phyloP scores from a whole-genome alignment of 2,113 vertebrate genomes.

The Leuciscus idus region DNA sequence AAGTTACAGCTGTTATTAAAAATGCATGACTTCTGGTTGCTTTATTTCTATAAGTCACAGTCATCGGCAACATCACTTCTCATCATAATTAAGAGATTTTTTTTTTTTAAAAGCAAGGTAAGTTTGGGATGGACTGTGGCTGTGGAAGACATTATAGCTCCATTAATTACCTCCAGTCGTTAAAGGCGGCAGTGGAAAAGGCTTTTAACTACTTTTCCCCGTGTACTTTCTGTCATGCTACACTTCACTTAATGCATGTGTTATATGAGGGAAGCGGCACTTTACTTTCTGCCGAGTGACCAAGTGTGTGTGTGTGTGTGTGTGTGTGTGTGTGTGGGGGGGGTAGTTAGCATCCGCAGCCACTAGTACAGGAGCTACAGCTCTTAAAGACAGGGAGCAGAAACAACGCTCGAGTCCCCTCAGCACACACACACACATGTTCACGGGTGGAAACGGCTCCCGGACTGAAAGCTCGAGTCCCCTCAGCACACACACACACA shows the following conservation, averaged over 20 bases:
- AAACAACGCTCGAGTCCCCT: slow-evolving; percentile 23
- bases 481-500: too few relatives aligned
- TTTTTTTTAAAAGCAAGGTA: background rate
- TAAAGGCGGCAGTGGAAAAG: background rate
- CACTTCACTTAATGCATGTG: background rate
- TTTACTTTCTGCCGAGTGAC: background rate
- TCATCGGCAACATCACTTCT: background rate
- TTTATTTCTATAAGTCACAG: background rate
- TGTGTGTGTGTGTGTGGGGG: too few relatives aligned
- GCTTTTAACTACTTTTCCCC: background rate
- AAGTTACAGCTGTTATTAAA: background rate
- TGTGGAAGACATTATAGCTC: background rate
- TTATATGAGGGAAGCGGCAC: background rate
- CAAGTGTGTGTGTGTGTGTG: too few relatives aligned
- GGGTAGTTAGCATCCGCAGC: background rate
- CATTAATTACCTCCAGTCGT: background rate
- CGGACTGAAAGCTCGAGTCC: too few relatives aligned
- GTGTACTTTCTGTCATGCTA: background rate
- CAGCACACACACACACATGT: background rate
- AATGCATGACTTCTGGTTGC: background rate
- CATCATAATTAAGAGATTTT: background rate
- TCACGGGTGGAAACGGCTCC: background rate
- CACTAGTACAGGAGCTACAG: slow-evolving; percentile 25
- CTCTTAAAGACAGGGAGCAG: slow-evolving; percentile 29
- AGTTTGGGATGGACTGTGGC: background rate